Base-by-base conservation (phyloP, 2,113 vertebrate genomes). In the Chionodraco myersi region DNA sequence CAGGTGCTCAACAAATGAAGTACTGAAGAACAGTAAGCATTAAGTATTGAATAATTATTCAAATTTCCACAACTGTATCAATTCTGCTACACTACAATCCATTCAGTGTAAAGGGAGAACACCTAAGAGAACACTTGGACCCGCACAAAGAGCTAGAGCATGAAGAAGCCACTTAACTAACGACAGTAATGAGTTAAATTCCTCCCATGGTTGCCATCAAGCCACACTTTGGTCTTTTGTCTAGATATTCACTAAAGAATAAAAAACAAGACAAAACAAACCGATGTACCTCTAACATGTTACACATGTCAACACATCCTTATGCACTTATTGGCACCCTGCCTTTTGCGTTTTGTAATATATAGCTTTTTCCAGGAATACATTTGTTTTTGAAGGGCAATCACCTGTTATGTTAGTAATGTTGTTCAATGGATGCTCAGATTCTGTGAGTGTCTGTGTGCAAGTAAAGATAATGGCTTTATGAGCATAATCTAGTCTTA, bases 401-500 rank as follows among this genome's bases (percentile, higher is more conserved):
- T 83, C 67, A 16, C 30, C 30, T 30, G 30, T 30, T 30, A 30
- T 4, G 30, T 4, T 30, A 30, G 30, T 30, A 4, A 86, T 86
- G 41, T 70, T 51, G 59, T 60, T 60, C 34, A 44, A 53, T 18
- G 67, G 49, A 81, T 54, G 70, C 30, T 74, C 51, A 18, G 57
- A 54, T 66, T 64, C 23, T 82, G 69, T 52, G 41, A 30, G 30
- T 79, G 57, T 64, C 14, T n/a, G 63, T 3, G 10, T 45, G 49
- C 56, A 61, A 75, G 44, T 16, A 74, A 44, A 85, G 80, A 82
- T 86, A 80, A 72, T 48, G 23, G 52, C 71, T 82, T 73, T 91
- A 90, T 84, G 84, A 90, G 69, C 75, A 77, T 54, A 77, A 65
- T 83, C 88, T 73, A 52, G 59, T 67, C 70, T 66, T 77, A 54